Evolutionary conservation across 2,888 invertebrate genomes (phyloP), one percentile per base, ranked within the genome.

Genomic region (Nephrocerus scutellatus): DNA sequence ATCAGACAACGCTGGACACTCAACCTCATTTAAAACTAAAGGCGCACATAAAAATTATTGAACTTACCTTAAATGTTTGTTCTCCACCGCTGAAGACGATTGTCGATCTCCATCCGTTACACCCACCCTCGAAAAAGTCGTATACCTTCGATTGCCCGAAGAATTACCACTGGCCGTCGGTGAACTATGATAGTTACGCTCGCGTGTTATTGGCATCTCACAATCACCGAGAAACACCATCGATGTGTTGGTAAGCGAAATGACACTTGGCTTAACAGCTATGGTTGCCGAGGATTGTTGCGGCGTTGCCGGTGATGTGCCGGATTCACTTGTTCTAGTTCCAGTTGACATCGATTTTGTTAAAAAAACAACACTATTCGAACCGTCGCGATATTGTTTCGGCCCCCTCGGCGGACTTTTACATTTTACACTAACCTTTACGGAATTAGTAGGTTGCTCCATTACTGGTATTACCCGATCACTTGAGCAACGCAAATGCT

Each of bases 131-230:
- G 46, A 46, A 5, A 43, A 46, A 32, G 36, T 38, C 6, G 33
- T 36, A 22, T 38, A 43, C 13, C 35, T 30, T 25, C 46, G 45
- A 26, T 40, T 44, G 30, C 41, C 39, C n/a, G 47, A 42, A 8
- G 45, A 44, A 3, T 44, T 46, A 30, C 47, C 44, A 33, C 41
- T 46, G 5, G 42, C 36, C 15, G 42, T 44, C 24, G 45, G 44
- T 7, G 46, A 46, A 21, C 38, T 40, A 26, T 43, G 44, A 41
- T 43, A 46, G 37, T 30, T 48, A 12, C n/a, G n/a, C n/a, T n/a
- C 49, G 10, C 53, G 48, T 10, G 60, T 56, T 25, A 60, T 56
- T 14, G 62, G 60, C 57, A 59, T 56, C 47, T 66, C 62, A 40
- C 54, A 55, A 39, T 61, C 57, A 8, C 62, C 63, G 10, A 66